Evolutionary conservation across 2,113 vertebrate genomes (phyloP), one percentile per base, ranked within the genome.

Genomic region (Axis porcinus): DNA sequence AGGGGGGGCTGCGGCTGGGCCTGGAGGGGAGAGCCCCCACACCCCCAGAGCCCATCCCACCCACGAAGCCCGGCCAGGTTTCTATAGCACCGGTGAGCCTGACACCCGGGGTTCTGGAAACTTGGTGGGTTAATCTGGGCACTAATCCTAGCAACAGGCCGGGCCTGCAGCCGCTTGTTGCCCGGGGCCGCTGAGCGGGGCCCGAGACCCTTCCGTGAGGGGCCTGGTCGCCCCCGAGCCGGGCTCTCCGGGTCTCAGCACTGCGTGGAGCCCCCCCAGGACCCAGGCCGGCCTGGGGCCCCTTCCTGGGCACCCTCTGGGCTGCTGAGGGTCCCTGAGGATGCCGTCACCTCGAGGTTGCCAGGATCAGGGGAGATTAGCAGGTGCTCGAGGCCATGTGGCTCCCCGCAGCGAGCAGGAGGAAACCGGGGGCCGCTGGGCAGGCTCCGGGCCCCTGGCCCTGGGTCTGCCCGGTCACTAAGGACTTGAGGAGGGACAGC

Each of bases 101-200:
- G 25, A 25, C 60, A 50, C 8, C 2, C 9, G 14, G 64, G 70
- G 67, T 30, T 93, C 92, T 94, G 94, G 98, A 96, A 86, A 86
- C 79, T 76, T 36, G 87, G 93, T 88, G 95, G 97, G 92, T 95
- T 98, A 98, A 98, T 96, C 97, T 64, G 0, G n/a, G 62, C 30
- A 1, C 79, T 98, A 96, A 98, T 98, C 98, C 97, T 98, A 97
- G 97, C 97, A 95, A 98, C 98, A 2, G 70, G 27, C 86, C 30
- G 28, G 86, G 58, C 85, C 94, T 36, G 33, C 8, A 10, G 92
- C 94, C 13, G 1, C 76, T 13, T 2, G 54, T 30, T 11, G 1
- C 47, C 74, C 0, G 0, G 14, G 40, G 30, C 21, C 0, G 0
- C n/a, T 0, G n/a, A 30, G 57, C 3, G 3, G 58, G 16, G 36